Conservation (phyloP, 2,113 vertebrate species). For the Burhinus oedicnemus region DNA sequence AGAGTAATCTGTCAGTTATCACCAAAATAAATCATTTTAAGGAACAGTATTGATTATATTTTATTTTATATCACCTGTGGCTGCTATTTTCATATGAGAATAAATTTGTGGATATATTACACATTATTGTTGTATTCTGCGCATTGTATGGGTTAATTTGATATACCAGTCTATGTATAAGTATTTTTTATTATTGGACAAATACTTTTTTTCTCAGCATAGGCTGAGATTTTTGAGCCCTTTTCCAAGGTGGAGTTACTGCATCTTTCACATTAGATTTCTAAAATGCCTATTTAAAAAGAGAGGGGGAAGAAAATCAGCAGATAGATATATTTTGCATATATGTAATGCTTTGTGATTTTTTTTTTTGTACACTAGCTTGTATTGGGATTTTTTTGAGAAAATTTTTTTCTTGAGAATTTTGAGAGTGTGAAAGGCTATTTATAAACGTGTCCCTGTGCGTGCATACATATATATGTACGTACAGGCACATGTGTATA, state of each 20-base stretch:
- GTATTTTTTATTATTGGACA: background rate
- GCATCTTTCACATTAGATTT: background rate
- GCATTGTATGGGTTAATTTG: background rate
- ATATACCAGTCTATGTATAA: background rate
- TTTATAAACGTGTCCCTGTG: background rate
- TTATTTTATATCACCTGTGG: background rate
- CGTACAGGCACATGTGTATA: accelerated
- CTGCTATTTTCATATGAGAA: background rate
- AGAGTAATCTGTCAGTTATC: background rate
- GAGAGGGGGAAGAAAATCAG: background rate
- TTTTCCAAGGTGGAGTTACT: background rate
- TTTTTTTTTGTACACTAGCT: background rate
- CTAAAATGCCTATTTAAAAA: background rate
- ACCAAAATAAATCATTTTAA: background rate
- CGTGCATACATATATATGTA: background rate
- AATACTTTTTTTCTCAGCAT: background rate
- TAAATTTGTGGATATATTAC: background rate
- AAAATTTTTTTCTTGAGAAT: background rate
- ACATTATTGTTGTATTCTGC: background rate
- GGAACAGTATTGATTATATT: background rate
- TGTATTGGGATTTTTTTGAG: background rate
- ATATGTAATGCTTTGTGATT: background rate
- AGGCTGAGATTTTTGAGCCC: background rate
- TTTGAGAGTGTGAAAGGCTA: background rate
- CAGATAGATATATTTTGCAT: background rate